Percentiles rank a stretch among this genome's conserved stretches.
Evolutionary conservation across 2,888 invertebrate genomes (phyloP).

Genomic region (Aleiodes alternator): DNA sequence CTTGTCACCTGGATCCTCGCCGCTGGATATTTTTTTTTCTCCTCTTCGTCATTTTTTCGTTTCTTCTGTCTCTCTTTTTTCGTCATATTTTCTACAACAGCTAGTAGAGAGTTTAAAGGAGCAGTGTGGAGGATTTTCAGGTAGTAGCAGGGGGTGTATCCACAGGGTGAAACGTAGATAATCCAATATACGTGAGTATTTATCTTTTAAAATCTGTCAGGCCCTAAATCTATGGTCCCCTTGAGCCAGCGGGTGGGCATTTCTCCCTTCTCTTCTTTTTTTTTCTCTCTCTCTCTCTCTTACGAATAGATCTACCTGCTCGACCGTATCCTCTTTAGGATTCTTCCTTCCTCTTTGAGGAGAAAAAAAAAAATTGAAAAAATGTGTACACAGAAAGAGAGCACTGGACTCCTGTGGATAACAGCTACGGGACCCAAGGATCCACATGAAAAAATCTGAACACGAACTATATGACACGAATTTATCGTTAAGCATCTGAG

Average conservation of each 20-base stretch:
- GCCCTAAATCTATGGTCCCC: constrained; percentile 56
- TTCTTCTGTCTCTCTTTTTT: neutral
- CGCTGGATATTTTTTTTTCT: constrained; percentile 11
- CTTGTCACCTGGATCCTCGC: constrained; percentile 56
- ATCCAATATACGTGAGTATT: constrained; percentile 61
- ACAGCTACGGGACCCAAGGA: constrained; percentile 15
- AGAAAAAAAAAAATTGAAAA: constrained; percentile 18
- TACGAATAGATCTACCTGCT: constrained; percentile 42
- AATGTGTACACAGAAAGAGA: constrained; percentile 6
- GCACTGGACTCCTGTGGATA: constrained; percentile 35
- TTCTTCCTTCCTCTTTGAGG: constrained; percentile 14
- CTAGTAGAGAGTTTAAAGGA: constrained; percentile 42
- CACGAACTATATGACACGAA: constrained; percentile 52
- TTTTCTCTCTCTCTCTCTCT: constrained; percentile 17
- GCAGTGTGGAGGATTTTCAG: constrained; percentile 51
- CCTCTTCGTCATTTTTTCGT: neutral
- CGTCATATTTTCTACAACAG: neutral
- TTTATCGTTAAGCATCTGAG: constrained; percentile 49
- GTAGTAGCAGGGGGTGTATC: constrained; percentile 56
- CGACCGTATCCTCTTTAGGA: constrained; percentile 8
- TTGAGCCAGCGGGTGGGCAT: constrained; percentile 58
- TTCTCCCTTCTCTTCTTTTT: constrained; percentile 34
- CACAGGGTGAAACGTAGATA: constrained; percentile 53
- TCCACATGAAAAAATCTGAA: constrained; percentile 22
- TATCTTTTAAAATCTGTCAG: constrained; percentile 59